phyloP scores from a whole-genome alignment of 2,888 invertebrate genomes.

The Drosophila acutilabella region DNA sequence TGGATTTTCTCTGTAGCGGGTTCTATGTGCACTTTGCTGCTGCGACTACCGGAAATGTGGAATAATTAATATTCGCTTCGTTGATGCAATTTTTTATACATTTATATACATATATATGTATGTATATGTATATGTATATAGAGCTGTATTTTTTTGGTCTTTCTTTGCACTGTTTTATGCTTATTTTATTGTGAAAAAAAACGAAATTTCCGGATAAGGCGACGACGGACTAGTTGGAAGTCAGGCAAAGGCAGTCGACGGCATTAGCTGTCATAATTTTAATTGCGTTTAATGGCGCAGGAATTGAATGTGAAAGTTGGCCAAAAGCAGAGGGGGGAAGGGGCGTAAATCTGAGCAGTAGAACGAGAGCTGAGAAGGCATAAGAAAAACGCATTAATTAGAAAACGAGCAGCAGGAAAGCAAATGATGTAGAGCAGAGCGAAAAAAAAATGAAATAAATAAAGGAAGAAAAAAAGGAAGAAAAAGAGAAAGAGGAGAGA shows the following conservation, averaged over 20 bases:
- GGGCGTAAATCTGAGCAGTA: background rate
- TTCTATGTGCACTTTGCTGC: slow-evolving; percentile 46
- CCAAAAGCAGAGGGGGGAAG: background rate
- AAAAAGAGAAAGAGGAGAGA: slow-evolving; percentile 14
- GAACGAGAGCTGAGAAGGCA: slow-evolving; percentile 5
- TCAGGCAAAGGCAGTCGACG: slow-evolving; percentile 42
- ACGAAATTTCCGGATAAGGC: slow-evolving; percentile 72
- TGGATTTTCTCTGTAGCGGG: slow-evolving; percentile 7
- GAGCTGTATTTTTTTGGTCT: background rate
- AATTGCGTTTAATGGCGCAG: slow-evolving; percentile 78
- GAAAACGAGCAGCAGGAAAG: slow-evolving; percentile 62
- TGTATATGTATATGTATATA: background rate
- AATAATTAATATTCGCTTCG: slow-evolving; percentile 64
- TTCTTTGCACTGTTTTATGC: slow-evolving; percentile 1
- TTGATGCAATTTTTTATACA: slow-evolving; percentile 27
- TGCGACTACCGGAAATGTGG: slow-evolving; percentile 63
- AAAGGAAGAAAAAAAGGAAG: background rate
- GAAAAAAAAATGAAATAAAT: background rate
- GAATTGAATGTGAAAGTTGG: slow-evolving; percentile 65
- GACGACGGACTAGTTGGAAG: slow-evolving; percentile 23
- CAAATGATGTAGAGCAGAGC: slow-evolving; percentile 7
- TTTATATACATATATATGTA: background rate
- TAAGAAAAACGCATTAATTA: slow-evolving; percentile 75
- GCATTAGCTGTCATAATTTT: slow-evolving; percentile 78
- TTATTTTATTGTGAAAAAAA: slow-evolving; percentile 37